A percentile compares a stretch with the other conserved stretches of the same genome.
Conservation (phyloP, 2,113 vertebrate species). For the Ardeotis arabs region DNA sequence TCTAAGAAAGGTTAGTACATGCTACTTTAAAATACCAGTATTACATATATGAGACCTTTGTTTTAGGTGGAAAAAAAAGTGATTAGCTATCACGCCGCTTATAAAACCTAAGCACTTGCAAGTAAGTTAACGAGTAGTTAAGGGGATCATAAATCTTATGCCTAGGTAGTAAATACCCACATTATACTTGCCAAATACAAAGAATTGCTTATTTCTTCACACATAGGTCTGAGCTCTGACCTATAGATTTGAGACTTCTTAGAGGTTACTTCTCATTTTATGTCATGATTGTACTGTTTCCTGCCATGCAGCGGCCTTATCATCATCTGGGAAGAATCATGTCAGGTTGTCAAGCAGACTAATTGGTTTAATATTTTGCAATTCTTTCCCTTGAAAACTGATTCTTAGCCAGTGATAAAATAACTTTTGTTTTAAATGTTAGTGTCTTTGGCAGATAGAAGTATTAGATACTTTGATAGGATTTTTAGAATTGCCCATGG, state of each 20-base stretch:
- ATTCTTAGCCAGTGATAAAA: constrained; percentile 36
- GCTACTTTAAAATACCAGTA: background rate
- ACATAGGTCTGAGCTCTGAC: background rate
- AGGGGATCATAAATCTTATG: background rate
- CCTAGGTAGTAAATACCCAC: background rate
- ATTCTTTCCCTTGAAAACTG: constrained; percentile 42
- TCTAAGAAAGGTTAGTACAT: background rate
- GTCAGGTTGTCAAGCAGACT: constrained; percentile 49
- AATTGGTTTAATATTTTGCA: constrained; percentile 61
- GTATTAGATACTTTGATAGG: constrained; percentile 48
- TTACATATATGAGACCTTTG: background rate
- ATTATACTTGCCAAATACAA: background rate
- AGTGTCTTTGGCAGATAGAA: constrained; percentile 47
- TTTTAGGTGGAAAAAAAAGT: background rate
- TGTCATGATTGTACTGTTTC: constrained; percentile 1
- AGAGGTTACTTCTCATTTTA: background rate
- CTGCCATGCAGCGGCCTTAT: constrained; percentile 8
- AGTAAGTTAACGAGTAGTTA: background rate
- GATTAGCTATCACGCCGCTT: background rate
- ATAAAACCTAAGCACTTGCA: background rate
- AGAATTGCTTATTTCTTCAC: background rate
- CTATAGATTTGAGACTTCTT: background rate
- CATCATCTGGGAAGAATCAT: constrained; percentile 23
- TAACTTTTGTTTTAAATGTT: constrained; percentile 55
- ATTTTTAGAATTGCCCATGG: constrained; percentile 43